Base-by-base conservation (phyloP, 1,140 invertebrate genomes). In the Meteorus sp. region DNA sequence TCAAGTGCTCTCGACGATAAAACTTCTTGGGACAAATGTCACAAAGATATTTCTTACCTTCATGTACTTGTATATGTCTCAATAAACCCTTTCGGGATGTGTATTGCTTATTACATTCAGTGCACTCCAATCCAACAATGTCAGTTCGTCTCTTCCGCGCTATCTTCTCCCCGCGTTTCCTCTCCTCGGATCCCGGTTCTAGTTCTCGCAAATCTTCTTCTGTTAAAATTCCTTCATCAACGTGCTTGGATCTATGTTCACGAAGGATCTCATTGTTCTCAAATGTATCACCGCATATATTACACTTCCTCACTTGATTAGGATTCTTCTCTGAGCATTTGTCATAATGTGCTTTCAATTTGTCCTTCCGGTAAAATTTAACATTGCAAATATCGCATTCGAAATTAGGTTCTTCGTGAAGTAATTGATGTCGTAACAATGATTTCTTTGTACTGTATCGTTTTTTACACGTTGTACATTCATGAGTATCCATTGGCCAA, bases 11-110 rank as follows among this genome's bases (percentile, higher is more conserved):
- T 44, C 86, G 84, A 0, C 85, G 79, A 11, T 86, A 85, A 60
- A 88, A 86, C 65, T 86, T 85, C 53, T 88, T 86, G 15, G 86
- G 83, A 53, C 86, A 87, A 44, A 86, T 86, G 13, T 84, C 84
- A 66, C 86, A 87, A 2, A 85, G 80, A 43, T 86, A 86, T 44
- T 85, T 87, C 62, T 87, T 86, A 5, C 85, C 83, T 59, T 87
- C 85, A 63, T 88, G 87, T 13, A 85, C 75, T 59, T 85, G 83
- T 71, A 86, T 84, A 33, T 85, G 84, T 0, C 85, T 76, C 17
- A 85, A 73, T 1, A 85, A 61, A 53, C 85, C 85, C 19, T 84
- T 84, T 22, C 85, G 79, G 0, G 84, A 84, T 0, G 84, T 85
- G 56, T 89, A 89, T 20, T 78, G 83, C 62, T 88, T 88, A 31